These are phyloP conservation scores for Heterotis niloticus DNA, from an alignment of 2,113 vertebrate species.

Conservation along the genomic window DNA sequence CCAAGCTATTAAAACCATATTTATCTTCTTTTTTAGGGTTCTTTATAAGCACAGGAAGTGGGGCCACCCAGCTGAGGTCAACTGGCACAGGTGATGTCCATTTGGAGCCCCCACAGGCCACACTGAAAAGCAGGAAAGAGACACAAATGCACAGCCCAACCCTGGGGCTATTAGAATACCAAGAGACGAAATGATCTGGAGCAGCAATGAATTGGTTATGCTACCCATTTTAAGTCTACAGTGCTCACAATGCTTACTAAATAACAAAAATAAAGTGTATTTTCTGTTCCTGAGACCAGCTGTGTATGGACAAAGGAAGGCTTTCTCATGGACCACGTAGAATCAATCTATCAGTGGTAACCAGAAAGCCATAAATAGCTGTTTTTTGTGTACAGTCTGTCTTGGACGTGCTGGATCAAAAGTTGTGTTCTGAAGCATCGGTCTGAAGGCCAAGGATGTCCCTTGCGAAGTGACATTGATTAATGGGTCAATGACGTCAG, in stretches of 20 bases:
- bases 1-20: too few species aligned
- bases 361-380: neutral
- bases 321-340: neutral
- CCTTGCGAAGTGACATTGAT: constrained; percentile 10
- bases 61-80: too few species aligned
- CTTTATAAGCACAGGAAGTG: too few species aligned
- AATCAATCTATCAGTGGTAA: constrained; percentile 13
- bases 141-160: too few species aligned
- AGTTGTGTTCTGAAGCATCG: neutral
- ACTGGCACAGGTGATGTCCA: too few species aligned
- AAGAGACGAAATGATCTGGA: neutral
- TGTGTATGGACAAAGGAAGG: neutral
- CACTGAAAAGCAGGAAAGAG: too few species aligned
- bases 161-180: too few species aligned
- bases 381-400: neutral
- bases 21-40: too few species aligned
- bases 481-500: constrained; percentile 13
- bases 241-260: neutral
- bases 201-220: too few species aligned
- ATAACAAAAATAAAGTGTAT: neutral
- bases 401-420: neutral
- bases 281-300: neutral
- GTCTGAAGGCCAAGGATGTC: neutral
- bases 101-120: too few species aligned
- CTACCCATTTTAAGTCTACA: too few species aligned